Evolutionary conservation across 2,113 vertebrate genomes (phyloP).

Genomic region (Puntigrus tetrazona): DNA sequence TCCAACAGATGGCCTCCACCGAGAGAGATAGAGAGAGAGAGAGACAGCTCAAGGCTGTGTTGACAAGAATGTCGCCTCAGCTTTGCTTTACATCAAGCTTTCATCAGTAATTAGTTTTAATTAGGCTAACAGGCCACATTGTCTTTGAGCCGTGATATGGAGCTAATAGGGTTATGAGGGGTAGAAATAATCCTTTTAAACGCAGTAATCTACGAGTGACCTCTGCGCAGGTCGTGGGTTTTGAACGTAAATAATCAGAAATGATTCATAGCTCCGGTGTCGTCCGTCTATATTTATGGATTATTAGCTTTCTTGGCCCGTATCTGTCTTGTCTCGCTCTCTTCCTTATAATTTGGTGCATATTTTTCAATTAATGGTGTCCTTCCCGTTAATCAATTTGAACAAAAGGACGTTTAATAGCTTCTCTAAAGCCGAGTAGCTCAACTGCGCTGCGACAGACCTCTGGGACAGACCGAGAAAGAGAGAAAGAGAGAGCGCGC

Average conservation of each 20-base stretch:
- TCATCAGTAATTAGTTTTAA: slow-evolving; percentile 74
- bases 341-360: slow-evolving; percentile 35
- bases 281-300: slow-evolving; percentile 67
- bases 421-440: slow-evolving; percentile 27
- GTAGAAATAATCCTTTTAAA: slow-evolving; percentile 66
- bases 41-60: slow-evolving; percentile 60
- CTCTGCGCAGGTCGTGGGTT: slow-evolving; percentile 63
- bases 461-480: not conserved
- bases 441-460: not conserved
- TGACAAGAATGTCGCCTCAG: slow-evolving; percentile 63
- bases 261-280: slow-evolving; percentile 63
- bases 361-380: slow-evolving; percentile 55
- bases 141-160: slow-evolving; percentile 63
- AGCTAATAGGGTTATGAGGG: slow-evolving; percentile 63
- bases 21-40: slow-evolving; percentile 37
- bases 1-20: slow-evolving; percentile 63
- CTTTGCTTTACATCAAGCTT: slow-evolving; percentile 63
- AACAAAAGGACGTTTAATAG: slow-evolving; percentile 52
- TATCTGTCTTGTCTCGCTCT: slow-evolving; percentile 22
- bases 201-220: slow-evolving; percentile 62
- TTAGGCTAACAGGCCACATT: slow-evolving; percentile 69
- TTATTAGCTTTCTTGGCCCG: slow-evolving; percentile 56
- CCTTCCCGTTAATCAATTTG: slow-evolving; percentile 52
- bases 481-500: slow-evolving; percentile 2
- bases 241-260: slow-evolving; percentile 72